Base-by-base conservation (phyloP, 1,140 invertebrate genomes). In the Brachionus rubens region DNA sequence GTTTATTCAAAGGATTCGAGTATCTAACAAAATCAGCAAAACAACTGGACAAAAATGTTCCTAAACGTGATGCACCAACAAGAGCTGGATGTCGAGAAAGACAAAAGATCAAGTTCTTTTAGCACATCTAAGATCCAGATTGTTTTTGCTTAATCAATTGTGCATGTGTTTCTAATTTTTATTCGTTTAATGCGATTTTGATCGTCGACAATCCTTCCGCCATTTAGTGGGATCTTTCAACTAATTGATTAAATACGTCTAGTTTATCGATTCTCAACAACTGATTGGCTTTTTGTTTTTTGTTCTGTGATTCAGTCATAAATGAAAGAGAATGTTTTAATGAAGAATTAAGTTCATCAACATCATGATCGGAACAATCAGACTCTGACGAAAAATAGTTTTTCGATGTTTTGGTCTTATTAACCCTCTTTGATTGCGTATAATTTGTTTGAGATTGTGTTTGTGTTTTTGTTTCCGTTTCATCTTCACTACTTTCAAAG, bases 141-240 rank as follows among this genome's bases (percentile, higher is more conserved):
- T 16, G 54, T 33, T 19, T 59, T 59, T 16, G 54, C 28, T 36
- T 56, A 56, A 2, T 56, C 26, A 28, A 56, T 28, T 0, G 52
- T 12, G 30, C 52, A 56, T 28, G 52, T 56, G n/a, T 56, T 56
- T 56, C n/a, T 56, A 3, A 56, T 56, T 56, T 56, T 56, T 6
- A 28, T 56, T 56, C 52, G 26, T 28, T 21, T 28, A 28, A 28
- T 30, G n/a, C 14, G 6, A 56, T 28, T 56, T 28, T 28, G 26
- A 12, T 14, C 24, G n/a, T 56, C 21, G 21, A 56, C 52, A 30
- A 56, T 33, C n/a, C 52, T 56, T 2, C 28, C 52, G n/a, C 52
- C 52, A 24, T 56, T 56, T 26, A 26, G 30, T n/a, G 26, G 52
- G 26, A 56, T 30, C 3, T 5, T 5, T 36, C 33, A 5, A 5